phyloP scores from a whole-genome alignment of 2,113 vertebrate genomes.

The Scortum barcoo region DNA sequence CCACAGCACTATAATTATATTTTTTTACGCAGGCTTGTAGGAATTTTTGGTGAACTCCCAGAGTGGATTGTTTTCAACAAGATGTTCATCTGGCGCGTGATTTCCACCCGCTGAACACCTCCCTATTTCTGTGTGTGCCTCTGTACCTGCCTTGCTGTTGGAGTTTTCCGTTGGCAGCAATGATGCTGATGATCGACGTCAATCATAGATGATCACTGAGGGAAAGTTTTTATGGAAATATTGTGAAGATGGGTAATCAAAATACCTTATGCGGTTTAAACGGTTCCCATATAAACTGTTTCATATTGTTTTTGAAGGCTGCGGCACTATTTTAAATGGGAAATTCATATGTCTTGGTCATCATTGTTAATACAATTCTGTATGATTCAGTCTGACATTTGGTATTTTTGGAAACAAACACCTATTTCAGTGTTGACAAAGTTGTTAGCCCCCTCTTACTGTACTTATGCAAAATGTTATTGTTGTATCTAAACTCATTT shows the following conservation, averaged over 20 bases:
- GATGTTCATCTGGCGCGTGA: background rate
- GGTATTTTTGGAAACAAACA: constrained; percentile 11
- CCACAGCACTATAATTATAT: background rate
- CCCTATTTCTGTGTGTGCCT: background rate
- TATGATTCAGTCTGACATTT: background rate
- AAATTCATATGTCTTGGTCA: background rate
- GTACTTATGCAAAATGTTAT: background rate
- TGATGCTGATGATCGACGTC: background rate
- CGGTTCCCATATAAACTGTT: background rate
- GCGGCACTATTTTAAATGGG: background rate
- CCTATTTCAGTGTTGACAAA: background rate
- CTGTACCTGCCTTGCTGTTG: background rate
- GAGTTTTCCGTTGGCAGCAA: background rate
- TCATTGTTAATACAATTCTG: background rate
- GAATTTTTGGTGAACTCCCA: constrained; percentile 7
- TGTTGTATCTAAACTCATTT: background rate
- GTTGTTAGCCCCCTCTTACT: background rate
- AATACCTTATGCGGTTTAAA: background rate
- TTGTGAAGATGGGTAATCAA: no score
- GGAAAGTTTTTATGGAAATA: no score
- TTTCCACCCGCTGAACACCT: background rate
- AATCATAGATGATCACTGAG: background rate
- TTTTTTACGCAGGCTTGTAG: background rate
- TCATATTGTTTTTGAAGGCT: background rate
- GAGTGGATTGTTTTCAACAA: constrained; percentile 10